Evolutionary conservation across 2,113 vertebrate genomes (phyloP).

Genomic region (Prinia subflava): DNA sequence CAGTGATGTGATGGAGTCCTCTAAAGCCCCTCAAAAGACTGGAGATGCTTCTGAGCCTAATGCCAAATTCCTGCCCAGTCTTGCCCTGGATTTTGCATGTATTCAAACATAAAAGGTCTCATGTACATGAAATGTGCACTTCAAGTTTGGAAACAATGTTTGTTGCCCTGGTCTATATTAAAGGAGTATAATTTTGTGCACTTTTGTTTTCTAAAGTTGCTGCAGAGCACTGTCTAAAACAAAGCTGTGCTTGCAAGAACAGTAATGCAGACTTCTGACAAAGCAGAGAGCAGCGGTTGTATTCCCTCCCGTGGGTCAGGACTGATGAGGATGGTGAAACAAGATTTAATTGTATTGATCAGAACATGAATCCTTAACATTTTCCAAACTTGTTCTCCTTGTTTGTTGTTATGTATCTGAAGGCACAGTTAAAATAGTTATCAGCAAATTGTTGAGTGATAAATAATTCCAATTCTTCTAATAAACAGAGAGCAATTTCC

Average conservation of each 20-base stretch:
- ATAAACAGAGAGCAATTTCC: neutral
- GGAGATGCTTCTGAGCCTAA: neutral
- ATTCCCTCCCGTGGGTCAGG: neutral
- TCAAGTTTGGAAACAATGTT: neutral
- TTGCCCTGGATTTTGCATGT: neutral
- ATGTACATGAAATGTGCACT: neutral
- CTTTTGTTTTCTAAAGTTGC: neutral
- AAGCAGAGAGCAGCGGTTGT: neutral
- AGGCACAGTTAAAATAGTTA: neutral
- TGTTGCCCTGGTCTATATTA: neutral
- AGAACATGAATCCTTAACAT: neutral
- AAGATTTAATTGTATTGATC: neutral
- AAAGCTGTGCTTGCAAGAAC: neutral
- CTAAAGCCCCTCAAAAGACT: neutral
- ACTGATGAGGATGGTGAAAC: neutral
- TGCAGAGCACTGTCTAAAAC: neutral
- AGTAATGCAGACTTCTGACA: neutral
- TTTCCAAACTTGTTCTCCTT: neutral
- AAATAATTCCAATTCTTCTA: neutral
- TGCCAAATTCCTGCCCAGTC: neutral
- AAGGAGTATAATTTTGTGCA: neutral
- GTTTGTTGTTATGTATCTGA: neutral
- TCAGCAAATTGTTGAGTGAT: neutral
- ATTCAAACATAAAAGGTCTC: neutral
- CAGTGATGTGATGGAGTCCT: neutral